phyloP scores from a whole-genome alignment of 2,888 invertebrate species.

The Stenichneumon culpator region DNA sequence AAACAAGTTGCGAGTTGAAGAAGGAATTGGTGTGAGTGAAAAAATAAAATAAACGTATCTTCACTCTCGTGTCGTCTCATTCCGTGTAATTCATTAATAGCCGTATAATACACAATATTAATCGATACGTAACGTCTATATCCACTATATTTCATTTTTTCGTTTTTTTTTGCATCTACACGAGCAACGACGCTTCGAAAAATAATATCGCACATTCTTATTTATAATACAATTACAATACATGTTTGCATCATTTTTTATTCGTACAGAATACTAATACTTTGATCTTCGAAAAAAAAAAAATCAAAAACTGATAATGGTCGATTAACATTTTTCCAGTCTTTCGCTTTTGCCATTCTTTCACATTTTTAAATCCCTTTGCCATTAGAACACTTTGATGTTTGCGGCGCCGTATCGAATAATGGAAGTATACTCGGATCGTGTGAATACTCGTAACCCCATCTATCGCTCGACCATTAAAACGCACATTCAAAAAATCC shows the following conservation, averaged over 20 bases:
- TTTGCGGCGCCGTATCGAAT: constrained; percentile 28
- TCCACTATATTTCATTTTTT: constrained; percentile 39
- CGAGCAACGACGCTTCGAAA: constrained; percentile 69
- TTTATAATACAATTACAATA: constrained; percentile 66
- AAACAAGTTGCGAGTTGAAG: background rate
- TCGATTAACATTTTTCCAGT: background rate
- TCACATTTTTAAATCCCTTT: background rate
- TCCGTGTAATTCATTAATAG: constrained; percentile 52
- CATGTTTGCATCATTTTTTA: constrained; percentile 49
- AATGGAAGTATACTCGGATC: constrained; percentile 27
- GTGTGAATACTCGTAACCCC: constrained; percentile 4
- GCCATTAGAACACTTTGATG: constrained; percentile 15
- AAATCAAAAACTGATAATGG: constrained; percentile 10
- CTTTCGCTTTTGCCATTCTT: background rate
- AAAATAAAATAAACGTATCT: background rate
- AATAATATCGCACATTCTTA: constrained; percentile 68
- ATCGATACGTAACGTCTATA: constrained; percentile 32
- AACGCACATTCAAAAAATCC: constrained; percentile 32
- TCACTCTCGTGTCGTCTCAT: constrained; percentile 15
- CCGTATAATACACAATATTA: constrained; percentile 47
- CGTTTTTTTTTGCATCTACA: constrained; percentile 47
- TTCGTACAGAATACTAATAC: constrained; percentile 55
- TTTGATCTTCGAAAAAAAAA: constrained; percentile 37
- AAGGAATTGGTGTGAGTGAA: background rate
- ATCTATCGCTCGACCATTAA: constrained; percentile 35